Base-by-base conservation (phyloP, 2,888 invertebrate species). In the Hypolimnas misippus region DNA sequence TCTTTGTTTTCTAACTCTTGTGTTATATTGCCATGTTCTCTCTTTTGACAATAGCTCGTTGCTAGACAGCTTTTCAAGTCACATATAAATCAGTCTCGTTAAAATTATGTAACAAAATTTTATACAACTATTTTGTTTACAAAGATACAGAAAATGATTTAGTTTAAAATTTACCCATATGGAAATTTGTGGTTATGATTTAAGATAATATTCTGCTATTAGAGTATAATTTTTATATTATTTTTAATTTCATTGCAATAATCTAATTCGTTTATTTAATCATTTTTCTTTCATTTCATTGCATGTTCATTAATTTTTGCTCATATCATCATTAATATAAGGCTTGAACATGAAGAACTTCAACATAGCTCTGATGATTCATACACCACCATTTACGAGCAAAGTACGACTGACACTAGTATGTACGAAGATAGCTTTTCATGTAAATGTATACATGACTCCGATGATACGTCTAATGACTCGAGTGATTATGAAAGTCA, bases 321-420 rank as follows among this genome's bases (percentile, higher is more conserved):
- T 66, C 57, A 64, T 64, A 46, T 46, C 59, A 62, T 58, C 56
- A 14, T 7, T 29, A 49, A 55, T 38, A 44, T 16, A 53, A 54
- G 53, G n/a, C 38, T 31, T 52, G 57, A 50, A 44, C 17, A 25
- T 7, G 62, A 63, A 35, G 66, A 62, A 7, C 12, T 10, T 16
- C 6, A 7, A 35, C 10, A 46, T 8, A 58, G 19, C 44, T 51
- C 66, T 19, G 52, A 70, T 12, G 78, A 81, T 1, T 79, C 78
- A 0, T 87, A 79, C 72, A 73, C 65, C 1, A 88, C 89, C 0
- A 64, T 86, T 57, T 87, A 87, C 0, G 87, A 84, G 62, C 69
- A 82, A 54, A 87, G 77, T 10, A 89, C 89, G 0, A 73, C 83
- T 0, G 89, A 90, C 57, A 89, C 87, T 0, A 87, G 87, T 44